Conservation (phyloP, 2,797 vertebrate genomes). For the Benthosema pterotum region DNA sequence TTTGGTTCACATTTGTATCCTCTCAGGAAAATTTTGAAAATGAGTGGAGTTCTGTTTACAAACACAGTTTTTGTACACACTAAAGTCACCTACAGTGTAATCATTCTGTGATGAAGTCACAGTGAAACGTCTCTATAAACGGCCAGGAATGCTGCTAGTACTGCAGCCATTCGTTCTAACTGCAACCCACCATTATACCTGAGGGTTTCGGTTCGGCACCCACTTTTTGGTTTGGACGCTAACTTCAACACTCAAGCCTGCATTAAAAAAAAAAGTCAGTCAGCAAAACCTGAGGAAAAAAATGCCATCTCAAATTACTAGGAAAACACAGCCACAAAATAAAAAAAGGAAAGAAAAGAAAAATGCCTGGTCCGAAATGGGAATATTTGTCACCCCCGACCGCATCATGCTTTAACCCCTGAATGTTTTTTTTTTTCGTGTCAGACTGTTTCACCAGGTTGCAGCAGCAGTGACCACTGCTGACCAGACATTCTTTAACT, state of each 20-base stretch:
- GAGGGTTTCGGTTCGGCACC: conserved; percentile 11
- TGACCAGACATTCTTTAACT: conserved; percentile 19
- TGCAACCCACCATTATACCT: conserved; percentile 29
- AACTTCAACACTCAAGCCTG: conserved; percentile 18
- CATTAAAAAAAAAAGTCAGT: conserved; percentile 32
- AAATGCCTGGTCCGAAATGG: conserved; percentile 40
- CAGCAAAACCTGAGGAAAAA: conserved; percentile 43
- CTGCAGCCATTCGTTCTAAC: conserved; percentile 11
- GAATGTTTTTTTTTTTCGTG: conserved; percentile 40
- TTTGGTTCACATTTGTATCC: too few relatives aligned
- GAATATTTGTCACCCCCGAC: conserved; percentile 43
- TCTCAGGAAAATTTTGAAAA: too few relatives aligned
- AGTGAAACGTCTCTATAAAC: conserved; percentile 16
- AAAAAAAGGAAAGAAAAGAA: conserved; percentile 60
- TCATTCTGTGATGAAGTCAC: conserved; percentile 20
- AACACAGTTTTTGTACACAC: too few relatives aligned
- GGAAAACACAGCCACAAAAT: conserved; percentile 36
- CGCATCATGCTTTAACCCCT: conserved; percentile 24
- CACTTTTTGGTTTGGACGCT: conserved; percentile 28
- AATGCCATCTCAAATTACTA: conserved; percentile 47
- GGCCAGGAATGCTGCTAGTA: conserved; percentile 11
- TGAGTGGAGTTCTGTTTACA: too few relatives aligned
- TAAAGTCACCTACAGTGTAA: too few relatives aligned
- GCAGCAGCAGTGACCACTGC: conserved; percentile 1
- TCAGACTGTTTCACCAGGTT: conserved; percentile 25